Base-by-base conservation (phyloP, 2,888 invertebrate genomes). In the Acanthosepion pharaonis region DNA sequence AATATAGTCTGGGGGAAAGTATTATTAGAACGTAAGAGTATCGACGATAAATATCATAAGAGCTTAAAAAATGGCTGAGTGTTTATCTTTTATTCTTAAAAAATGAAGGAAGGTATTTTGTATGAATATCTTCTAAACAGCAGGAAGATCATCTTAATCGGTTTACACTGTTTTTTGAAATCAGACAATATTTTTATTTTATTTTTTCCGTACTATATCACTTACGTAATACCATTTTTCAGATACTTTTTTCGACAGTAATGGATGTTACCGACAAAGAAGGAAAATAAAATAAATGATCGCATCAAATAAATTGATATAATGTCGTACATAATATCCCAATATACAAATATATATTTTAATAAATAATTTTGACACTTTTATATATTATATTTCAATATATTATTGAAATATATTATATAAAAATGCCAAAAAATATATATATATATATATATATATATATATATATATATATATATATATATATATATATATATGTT, bases 401-500 rank as follows among this genome's bases (percentile, higher is more conserved):
- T n/a, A 11, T 9, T 78, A 18, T n/a, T 15, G 4, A 15, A 15
- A n/a, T 9, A 9, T 78, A n/a, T 18, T 15, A n/a, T 23, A 23
- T 64, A 64, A 25, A 25, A 1, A 25, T 23, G 23, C 23, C 6
- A 4, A 64, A 23, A 64, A 25, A 28, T 64, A 28, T 33, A 18
- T 11, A 2, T 78, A 33, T 11, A 78, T 9, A 78, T 78, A 78
- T n/a, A n/a, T 78, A n/a, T 9, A 78, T 78, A 78, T n/a, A 78
- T 33, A 78, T 78, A n/a, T 78, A 78, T 78, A 78, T n/a, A 78
- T 78, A n/a, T 78, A 78, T 78, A 78, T n/a, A 11, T 78, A n/a
- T 33, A 78, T 78, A n/a, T 78, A 78, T 78, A 78, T n/a, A 78
- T 78, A n/a, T 78, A 78, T 78, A 78, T n/a, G n/a, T n/a, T n/a